phyloP scores from a whole-genome alignment of 2,888 invertebrate genomes.

The Drosophila kanekoi region DNA sequence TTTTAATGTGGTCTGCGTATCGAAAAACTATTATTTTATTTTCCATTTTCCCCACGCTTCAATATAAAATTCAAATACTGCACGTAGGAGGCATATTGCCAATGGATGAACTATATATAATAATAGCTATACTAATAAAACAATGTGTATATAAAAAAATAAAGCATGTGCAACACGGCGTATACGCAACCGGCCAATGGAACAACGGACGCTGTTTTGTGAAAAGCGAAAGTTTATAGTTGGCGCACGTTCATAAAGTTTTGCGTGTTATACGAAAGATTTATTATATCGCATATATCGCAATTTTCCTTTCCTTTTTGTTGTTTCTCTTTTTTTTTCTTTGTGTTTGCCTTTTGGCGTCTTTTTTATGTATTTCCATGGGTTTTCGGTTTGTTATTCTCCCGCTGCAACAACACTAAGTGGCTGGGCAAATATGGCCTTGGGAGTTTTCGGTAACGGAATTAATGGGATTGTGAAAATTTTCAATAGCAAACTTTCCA shows the following conservation, averaged over 20 bases:
- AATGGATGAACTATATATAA: slow-evolving; percentile 28
- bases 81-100: slow-evolving; percentile 9
- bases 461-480: slow-evolving; percentile 69
- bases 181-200: slow-evolving; percentile 58
- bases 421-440: slow-evolving; percentile 54
- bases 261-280: slow-evolving; percentile 77
- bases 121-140: slow-evolving; percentile 55
- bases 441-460: slow-evolving; percentile 63
- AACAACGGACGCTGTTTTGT: slow-evolving; percentile 42
- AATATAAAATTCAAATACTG: slow-evolving; percentile 19
- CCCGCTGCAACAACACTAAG: slow-evolving; percentile 30
- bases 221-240: slow-evolving; percentile 77
- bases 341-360: slow-evolving; percentile 61
- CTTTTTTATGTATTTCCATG: slow-evolving; percentile 50
- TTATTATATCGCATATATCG: slow-evolving; percentile 75
- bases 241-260: slow-evolving; percentile 77
- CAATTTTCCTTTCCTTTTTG: slow-evolving; percentile 35
- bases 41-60: slow-evolving; percentile 4
- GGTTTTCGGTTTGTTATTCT: slow-evolving; percentile 53
- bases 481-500: slow-evolving; percentile 63
- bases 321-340: slow-evolving; percentile 27
- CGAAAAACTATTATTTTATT: neutral
- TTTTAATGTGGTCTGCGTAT: neutral
- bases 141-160: slow-evolving; percentile 1
- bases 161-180: slow-evolving; percentile 62